Evolutionary conservation across 2,888 invertebrate species (phyloP), one percentile per base, ranked within the genome.

Genomic region (Mythimna vitellina): DNA sequence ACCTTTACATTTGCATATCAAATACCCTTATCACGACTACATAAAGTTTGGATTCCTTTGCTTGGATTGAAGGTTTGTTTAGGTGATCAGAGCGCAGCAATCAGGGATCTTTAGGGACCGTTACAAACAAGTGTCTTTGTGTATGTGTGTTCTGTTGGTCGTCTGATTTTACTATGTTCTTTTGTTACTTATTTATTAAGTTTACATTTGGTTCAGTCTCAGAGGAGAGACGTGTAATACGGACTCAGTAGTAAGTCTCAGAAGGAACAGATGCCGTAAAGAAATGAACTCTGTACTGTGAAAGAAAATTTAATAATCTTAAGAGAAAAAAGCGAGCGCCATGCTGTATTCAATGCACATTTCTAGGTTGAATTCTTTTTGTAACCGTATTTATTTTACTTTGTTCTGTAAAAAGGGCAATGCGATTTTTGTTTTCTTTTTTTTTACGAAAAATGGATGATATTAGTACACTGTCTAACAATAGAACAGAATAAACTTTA

Each of bases 21-120:
- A 10, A 20, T 42, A n/a, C 49, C 25, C 42, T 79, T 83, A 73
- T 14, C 0, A 0, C 9, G 8, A 22, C 0, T 58, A 0, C 0
- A 63, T 87, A 90, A 80, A 73, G 86, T 78, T 67, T 61, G 54
- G 42, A 78, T 79, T 88, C 42, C 69, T 9, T 22, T 58, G 67
- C 7, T 42, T 60, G 69, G 65, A 35, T 57, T 56, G 70, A 22
- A 38, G 49, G 65, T 73, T 66, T 68, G 65, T 64, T 57, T 73
- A 84, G 82, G 84, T 64, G 65, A 81, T 78, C 74, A 73, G 73
- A 85, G 84, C 85, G 78, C 83, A 87, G 88, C 89, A 90, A 90
- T 91, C 89, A 90, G 87, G 74, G 86, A 86, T 89, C 89, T 90
- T 89, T 86, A 85, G 89, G 89, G 90, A 87, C 64, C 80, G 86